phyloP scores from a whole-genome alignment of 2,797 vertebrate genomes.

The Chromobotia macracanthus region DNA sequence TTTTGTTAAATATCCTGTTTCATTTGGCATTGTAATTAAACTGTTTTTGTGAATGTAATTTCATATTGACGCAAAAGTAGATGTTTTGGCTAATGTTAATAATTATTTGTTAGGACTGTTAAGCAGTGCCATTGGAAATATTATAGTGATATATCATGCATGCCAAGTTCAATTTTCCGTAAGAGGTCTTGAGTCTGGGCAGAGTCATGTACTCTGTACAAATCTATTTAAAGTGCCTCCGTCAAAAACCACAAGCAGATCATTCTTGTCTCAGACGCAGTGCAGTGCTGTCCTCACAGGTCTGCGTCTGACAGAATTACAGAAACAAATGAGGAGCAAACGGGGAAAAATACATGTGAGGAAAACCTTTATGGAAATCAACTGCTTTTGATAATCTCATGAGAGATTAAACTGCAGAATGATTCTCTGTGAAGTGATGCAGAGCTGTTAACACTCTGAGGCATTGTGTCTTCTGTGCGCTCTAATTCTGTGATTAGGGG shows the following conservation, averaged over 20 bases:
- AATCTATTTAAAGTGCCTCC: constrained; percentile 45
- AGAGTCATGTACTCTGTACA: constrained; percentile 20
- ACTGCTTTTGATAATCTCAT: constrained; percentile 49
- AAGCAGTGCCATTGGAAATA: too few species aligned
- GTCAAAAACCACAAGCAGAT: constrained; percentile 47
- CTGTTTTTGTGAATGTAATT: not conserved
- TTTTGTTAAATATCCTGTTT: not conserved
- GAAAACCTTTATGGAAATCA: constrained; percentile 15
- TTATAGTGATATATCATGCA: too few species aligned
- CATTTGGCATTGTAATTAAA: not conserved
- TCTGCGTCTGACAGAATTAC: constrained; percentile 7
- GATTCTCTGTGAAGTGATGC: constrained; percentile 54
- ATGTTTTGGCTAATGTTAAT: not conserved
- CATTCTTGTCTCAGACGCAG: constrained; percentile 4
- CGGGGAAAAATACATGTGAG: not conserved
- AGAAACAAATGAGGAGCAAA: constrained; percentile 3
- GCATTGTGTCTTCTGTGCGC: constrained; percentile 46
- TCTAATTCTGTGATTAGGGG: constrained; percentile 63
- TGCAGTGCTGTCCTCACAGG: constrained; percentile 29
- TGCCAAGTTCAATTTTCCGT: constrained; percentile 36
- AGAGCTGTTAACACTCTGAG: constrained; percentile 55
- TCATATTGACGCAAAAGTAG: not conserved
- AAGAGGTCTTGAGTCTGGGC: constrained; percentile 3
- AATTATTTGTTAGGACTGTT: too few species aligned
- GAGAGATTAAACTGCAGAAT: constrained; percentile 48